These are phyloP conservation scores for Caracal caracal DNA, from an alignment of 2,113 vertebrate species.

Conservation along the genomic window DNA sequence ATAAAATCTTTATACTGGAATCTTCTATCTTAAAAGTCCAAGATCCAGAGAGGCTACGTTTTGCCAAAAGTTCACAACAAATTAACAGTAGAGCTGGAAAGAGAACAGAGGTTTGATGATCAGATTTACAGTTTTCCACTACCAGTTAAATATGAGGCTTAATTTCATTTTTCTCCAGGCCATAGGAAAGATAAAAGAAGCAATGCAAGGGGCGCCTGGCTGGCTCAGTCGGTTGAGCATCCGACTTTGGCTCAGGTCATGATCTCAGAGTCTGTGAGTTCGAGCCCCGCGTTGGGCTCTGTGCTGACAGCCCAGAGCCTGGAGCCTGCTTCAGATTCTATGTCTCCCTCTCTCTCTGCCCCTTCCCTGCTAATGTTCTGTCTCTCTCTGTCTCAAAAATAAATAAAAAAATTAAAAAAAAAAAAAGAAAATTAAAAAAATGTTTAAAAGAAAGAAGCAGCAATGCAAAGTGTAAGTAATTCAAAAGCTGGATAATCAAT, in stretches of 20 bases:
- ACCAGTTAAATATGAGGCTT: slow-evolving; percentile 22
- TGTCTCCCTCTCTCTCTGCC: no score
- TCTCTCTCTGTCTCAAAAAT: no score
- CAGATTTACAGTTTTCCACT: slow-evolving; percentile 30
- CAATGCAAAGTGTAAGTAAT: slow-evolving; percentile 1
- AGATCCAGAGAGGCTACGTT: not conserved
- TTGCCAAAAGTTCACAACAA: slow-evolving; percentile 35
- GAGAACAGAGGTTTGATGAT: not conserved
- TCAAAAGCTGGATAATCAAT: not conserved
- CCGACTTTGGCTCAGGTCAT: not conserved
- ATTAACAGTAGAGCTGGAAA: not conserved
- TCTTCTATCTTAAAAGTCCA: not conserved
- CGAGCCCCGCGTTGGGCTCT: not conserved
- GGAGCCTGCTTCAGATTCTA: no score
- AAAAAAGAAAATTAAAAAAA: not conserved
- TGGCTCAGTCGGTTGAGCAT: not conserved
- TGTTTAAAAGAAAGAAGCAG: not conserved
- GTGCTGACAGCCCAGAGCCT: no score
- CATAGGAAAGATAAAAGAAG: not conserved
- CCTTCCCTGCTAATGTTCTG: no score
- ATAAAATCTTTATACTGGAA: not conserved
- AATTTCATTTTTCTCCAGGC: not conserved
- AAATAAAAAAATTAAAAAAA: not conserved
- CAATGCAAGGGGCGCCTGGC: not conserved
- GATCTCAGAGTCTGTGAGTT: not conserved